Conservation (phyloP, 2,888 invertebrate genomes). For the Glyphotaelius pellucidus region DNA sequence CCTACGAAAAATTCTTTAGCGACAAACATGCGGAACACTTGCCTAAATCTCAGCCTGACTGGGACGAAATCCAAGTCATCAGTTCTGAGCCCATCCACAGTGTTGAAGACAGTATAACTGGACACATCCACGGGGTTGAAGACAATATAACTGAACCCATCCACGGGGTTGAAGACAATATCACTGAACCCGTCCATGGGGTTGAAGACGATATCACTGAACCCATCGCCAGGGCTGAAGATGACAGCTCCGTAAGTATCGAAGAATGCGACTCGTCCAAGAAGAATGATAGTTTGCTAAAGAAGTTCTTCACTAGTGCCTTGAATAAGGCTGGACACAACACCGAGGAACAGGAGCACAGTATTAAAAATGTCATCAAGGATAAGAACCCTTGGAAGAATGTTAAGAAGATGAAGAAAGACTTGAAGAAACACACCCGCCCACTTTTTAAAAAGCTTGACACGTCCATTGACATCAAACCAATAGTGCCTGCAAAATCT, state of each 20-base stretch:
- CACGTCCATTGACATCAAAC: conserved; percentile 72
- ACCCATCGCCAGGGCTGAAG: background rate
- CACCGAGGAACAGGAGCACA: background rate
- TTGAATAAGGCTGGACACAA: background rate
- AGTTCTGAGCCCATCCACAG: background rate
- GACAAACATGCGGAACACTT: background rate
- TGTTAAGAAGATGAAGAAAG: conserved; percentile 75
- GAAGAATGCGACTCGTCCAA: background rate
- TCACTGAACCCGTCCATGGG: background rate
- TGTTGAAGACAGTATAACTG: background rate
- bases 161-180: background rate
- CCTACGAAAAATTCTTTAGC: conserved; percentile 17
- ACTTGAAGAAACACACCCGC: conserved; percentile 74
- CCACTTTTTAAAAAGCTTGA: conserved; percentile 73
- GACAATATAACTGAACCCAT: background rate
- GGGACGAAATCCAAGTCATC: conserved; percentile 25
- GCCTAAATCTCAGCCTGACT: background rate
- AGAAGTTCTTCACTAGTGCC: conserved; percentile 21
- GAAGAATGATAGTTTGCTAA: conserved; percentile 35
- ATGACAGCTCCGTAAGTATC: background rate
- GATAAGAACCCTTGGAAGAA: conserved; percentile 73
- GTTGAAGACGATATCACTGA: background rate
- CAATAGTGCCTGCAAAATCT: background rate
- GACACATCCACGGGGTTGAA: background rate
- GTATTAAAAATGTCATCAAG: conserved; percentile 59